Evolutionary conservation across 2,888 invertebrate genomes (phyloP), one percentile per base, ranked within the genome.

Genomic region (Candidula unifasciata): DNA sequence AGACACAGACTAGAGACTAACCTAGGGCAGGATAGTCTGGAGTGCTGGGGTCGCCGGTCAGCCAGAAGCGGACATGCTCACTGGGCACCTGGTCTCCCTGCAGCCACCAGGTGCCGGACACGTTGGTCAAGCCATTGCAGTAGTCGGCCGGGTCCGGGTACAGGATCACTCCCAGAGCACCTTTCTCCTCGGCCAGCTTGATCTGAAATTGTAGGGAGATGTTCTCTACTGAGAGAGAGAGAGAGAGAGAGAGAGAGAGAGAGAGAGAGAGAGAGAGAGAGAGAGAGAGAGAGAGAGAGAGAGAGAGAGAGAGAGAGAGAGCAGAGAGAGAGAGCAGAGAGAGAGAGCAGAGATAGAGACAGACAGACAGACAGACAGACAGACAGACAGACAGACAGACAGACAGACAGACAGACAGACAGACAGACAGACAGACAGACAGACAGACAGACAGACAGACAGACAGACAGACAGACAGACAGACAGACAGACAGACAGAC

Each of bases 31-130:
- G 89, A 76, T 94, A 94, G 33, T 93, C 92, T 0, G 94, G 95
- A 35, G 94, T 94, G 2, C 94, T 88, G 18, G 94, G 94, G 88
- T 95, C 95, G 1, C 95, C 95, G 37, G 92, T 89, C 27, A 89
- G 86, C 33, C 89, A 88, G 77, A 91, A 92, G 83, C 94, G 89
- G 24, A 92, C 91, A 84, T 91, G 91, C 0, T 90, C 85, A 27
- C 89, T 85, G 79, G 90, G 90, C 16, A 91, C 89, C 6, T 90
- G 90, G 88, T 90, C 89, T 24, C 89, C 89, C 1, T 90, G 90
- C 10, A 91, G 85, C 91, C 91, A 92, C 90, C 91, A 91, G 24
- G 88, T 88, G 6, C 73, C 84, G 87, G 69, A 21, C 90, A 90
- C 18, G 69, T 83, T 69, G 16, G 80, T 64, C 30, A 35, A 30